Conservation (phyloP, 2,797 vertebrate genomes). For the Pseudochirops corinnae region DNA sequence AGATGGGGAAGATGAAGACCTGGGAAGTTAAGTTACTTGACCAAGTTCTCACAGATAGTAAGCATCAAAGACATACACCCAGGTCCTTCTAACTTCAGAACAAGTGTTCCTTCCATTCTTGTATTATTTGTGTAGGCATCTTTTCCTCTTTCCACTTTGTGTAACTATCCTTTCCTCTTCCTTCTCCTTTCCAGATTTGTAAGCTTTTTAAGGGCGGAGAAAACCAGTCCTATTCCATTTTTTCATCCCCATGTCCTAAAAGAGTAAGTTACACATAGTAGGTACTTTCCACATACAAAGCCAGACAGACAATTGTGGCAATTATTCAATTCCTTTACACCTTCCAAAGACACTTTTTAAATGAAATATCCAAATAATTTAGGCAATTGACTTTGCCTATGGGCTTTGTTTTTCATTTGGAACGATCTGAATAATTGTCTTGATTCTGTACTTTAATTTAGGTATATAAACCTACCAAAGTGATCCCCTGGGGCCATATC, state of each 20-base stretch:
- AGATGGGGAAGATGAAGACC: not conserved
- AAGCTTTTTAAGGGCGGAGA: not conserved
- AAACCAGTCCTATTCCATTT: not conserved
- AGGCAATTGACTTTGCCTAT: conserved; percentile 31
- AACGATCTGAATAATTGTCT: not conserved
- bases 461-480: not conserved
- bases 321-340: conserved; percentile 65
- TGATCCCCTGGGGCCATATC: not conserved
- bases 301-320: conserved; percentile 61
- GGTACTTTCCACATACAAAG: conserved; percentile 67
- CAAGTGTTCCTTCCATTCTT: not conserved
- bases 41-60: not conserved
- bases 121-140: not conserved
- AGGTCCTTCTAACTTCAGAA: not conserved
- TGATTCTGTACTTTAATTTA: not conserved
- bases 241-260: not conserved
- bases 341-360: conserved; percentile 21
- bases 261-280: not conserved
- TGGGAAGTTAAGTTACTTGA: not conserved
- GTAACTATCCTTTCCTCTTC: not conserved
- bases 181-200: not conserved
- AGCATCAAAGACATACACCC: not conserved
- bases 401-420: not conserved
- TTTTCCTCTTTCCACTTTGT: not conserved
- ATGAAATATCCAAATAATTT: conserved; percentile 24